Base-by-base conservation (phyloP, 2,797 vertebrate species). In the Cottoperca gobio region DNA sequence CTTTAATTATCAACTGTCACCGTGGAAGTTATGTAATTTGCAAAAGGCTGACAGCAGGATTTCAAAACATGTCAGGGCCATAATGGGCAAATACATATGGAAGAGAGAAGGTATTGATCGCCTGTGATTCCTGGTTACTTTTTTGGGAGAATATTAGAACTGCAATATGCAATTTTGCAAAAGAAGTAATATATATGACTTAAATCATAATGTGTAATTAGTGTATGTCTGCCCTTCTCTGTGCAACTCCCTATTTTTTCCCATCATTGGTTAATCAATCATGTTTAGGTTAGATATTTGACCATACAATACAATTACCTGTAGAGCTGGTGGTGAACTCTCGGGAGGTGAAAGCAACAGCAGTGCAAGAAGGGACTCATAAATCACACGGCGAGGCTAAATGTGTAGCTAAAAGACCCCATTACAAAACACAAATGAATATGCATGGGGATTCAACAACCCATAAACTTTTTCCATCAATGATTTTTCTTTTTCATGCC, bases 401-500 rank as follows among this genome's bases (percentile, higher is more conserved):
- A 70, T 50, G 67, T 67, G 68, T 14, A n/a, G 54, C 67, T 73
- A 53, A 78, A 64, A 46, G 66, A 57, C 12, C 33, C 49, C 52
- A 60, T 85, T 85, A 81, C 16, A 17, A 73, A 73, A 63, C 52
- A 48, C 64, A 70, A 76, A 83, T 87, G 58, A 87, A 83, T 85
- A 83, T 88, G 78, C 78, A 83, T 69, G 21, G 46, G 5, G 16
- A 82, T 42, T 55, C 33, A 69, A 49, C 21, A 66, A 12, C 31
- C 54, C 28, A 31, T 60, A 11, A 40, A 9, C 11, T n/a, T 74
- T 46, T 58, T 13, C 11, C 8, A 3, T 7, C 0, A 33, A n/a
- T 59, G 14, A 17, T 9, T 57, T 5, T 17, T 52, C 0, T 3
- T 46, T 17, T 23, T 40, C 23, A 57, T 35, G 35, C 9, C 1